These are phyloP conservation scores for Nomada lathburiana DNA, from an alignment of 2,888 invertebrate species.

Conservation along the genomic window DNA sequence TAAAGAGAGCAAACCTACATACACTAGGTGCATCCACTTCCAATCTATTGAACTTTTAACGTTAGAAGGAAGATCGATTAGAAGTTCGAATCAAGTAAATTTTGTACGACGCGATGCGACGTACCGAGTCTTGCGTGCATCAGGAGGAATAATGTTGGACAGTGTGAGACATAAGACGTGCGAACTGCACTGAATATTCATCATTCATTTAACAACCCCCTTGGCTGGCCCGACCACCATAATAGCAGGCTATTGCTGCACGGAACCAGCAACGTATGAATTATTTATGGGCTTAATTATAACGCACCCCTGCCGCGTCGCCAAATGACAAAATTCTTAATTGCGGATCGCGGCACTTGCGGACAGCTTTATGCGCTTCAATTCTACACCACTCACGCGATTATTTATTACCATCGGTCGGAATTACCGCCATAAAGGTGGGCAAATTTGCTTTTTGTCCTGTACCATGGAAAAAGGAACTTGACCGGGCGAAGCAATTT, in stretches of 20 bases:
- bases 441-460: no score
- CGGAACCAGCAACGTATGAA: constrained; percentile 72
- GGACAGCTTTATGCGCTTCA: constrained; percentile 68
- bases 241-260: constrained; percentile 70
- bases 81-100: constrained; percentile 4
- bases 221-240: constrained; percentile 62
- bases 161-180: constrained; percentile 73
- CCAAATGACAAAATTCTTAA: constrained; percentile 75
- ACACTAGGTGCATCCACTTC: not conserved
- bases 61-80: not conserved
- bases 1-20: not conserved
- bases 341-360: constrained; percentile 56
- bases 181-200: constrained; percentile 80
- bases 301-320: constrained; percentile 51
- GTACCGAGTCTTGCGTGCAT: constrained; percentile 35
- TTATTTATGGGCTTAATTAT: constrained; percentile 78
- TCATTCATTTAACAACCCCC: constrained; percentile 69
- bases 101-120: not conserved
- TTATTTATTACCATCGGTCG: constrained; percentile 46
- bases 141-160: constrained; percentile 50
- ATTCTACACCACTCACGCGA: constrained; percentile 46
- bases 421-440: not conserved
- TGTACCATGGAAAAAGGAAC: no score
- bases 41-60: not conserved
- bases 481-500: no score